Base-by-base conservation (phyloP, 2,113 vertebrate genomes). In the Struthio camelus region DNA sequence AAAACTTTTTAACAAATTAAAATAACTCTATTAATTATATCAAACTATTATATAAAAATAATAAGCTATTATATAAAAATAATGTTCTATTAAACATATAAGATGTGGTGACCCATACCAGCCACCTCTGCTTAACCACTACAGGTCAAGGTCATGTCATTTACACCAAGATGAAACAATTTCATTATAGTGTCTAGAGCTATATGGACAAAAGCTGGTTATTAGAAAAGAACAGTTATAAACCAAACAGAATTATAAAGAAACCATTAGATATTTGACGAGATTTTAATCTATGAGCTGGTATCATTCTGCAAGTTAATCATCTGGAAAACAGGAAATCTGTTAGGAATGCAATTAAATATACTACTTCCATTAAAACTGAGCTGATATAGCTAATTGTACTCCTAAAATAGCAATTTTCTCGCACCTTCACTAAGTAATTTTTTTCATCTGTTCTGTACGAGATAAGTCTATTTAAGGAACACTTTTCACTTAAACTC, bases 261-360 rank as follows among this genome's bases (percentile, higher is more conserved):
- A 93, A 97, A 88, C 72, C 90, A 90, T 89, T 72, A 96, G 89
- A 88, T 86, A 96, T 44, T 77, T 95, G 83, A 97, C 66, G 93
- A 96, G 86, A 90, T 93, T 91, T 87, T 94, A 91, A 90, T 94
- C 91, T 92, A 79, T 84, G 75, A 95, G 95, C 85, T 89, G 58
- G 51, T 92, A 72, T 69, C 51, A 84, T 87, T 88, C 61, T 69
- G 71, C 85, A 95, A 94, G 70, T 86, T 90, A 97, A 97, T 93
- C 92, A 97, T 91, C 75, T 87, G 71, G 72, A 96, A 95, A 95
- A 95, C 40, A 90, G 87, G 88, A 97, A 95, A 87, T 87, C 80
- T 82, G 93, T 78, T 83, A 92, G 40, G 58, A 92, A 93, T 58
- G 46, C 84, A 95, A 94, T 97, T 94, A 96, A 58, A 93, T 51